Evolutionary conservation across 1,140 invertebrate species (phyloP).

Genomic region (Drosophila melanogaster): Release_6_plus_ISO1_MT NC_004354.4:14299501-14300000

Average conservation of each 20-base stretch:
- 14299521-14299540: too few species aligned
- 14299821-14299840: too few species aligned
- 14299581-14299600: not conserved
- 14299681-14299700: not conserved
- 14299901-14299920: not conserved
- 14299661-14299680: not conserved
- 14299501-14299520: too few species aligned
- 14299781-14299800: not conserved
- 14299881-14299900: too few species aligned
- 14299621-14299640: slow-evolving; percentile 3
- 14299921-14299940: too few species aligned
- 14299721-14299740: slow-evolving; percentile 5
- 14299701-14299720: slow-evolving; percentile 3
- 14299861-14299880: too few species aligned
- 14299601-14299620: not conserved
- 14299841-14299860: too few species aligned
- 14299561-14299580: too few species aligned
- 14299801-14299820: not conserved
- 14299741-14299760: slow-evolving; percentile 14
- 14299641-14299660: not conserved
- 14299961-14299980: not conserved
- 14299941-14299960: not conserved
- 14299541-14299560: too few species aligned
- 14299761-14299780: slow-evolving; percentile 13
- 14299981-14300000: slow-evolving; percentile 1